Conservation (phyloP, 2,888 invertebrate species). For the Apodemia mormo region DNA sequence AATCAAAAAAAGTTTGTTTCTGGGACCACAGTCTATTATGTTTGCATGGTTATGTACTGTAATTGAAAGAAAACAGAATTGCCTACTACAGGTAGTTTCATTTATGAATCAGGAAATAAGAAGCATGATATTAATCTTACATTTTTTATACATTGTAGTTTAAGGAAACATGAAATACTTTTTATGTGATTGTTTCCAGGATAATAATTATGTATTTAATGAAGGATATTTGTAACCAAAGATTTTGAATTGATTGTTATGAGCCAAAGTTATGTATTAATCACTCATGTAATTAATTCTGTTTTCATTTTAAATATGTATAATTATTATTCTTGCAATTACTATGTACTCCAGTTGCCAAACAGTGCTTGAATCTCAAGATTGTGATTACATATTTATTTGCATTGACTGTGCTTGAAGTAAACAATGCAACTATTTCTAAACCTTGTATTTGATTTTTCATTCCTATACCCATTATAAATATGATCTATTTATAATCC, state of each 20-base stretch:
- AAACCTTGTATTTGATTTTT: slow-evolving; percentile 44
- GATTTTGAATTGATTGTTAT: slow-evolving; percentile 17
- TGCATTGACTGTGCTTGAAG: slow-evolving; percentile 70
- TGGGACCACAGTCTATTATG: no score
- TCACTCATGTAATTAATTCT: slow-evolving; percentile 11
- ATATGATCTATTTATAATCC: no score
- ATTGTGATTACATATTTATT: slow-evolving; percentile 62
- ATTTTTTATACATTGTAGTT: slow-evolving; percentile 14
- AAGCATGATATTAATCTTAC: slow-evolving; percentile 16
- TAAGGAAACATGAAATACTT: slow-evolving; percentile 6
- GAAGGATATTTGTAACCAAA: slow-evolving; percentile 16
- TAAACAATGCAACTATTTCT: slow-evolving; percentile 75
- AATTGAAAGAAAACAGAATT: no score
- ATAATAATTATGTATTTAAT: slow-evolving; percentile 4
- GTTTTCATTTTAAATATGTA: slow-evolving; percentile 26
- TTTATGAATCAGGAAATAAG: neutral
- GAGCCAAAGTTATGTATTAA: slow-evolving; percentile 8
- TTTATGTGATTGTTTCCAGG: neutral
- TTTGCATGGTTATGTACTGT: no score
- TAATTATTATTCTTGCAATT: slow-evolving; percentile 32
- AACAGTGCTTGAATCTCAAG: slow-evolving; percentile 48
- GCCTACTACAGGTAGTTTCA: no score
- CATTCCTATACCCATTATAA: neutral
- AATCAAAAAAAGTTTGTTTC: no score
- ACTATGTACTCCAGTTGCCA: slow-evolving; percentile 47